phyloP scores from a whole-genome alignment of 92 coral and sea anemone species.

The Scolanthus callimorphus region DNA sequence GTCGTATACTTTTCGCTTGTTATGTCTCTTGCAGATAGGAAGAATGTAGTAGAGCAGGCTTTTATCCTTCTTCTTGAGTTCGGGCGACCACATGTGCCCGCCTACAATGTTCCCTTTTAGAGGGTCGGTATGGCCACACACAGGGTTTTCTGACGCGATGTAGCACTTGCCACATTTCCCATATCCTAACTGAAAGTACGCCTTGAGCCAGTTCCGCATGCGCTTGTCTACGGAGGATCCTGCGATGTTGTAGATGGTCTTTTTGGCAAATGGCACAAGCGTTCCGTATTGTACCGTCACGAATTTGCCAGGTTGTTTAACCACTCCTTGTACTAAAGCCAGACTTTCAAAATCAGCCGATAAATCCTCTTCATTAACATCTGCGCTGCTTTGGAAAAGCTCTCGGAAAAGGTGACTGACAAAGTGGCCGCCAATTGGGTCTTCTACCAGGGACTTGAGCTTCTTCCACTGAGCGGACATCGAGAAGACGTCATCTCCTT shows the following conservation, averaged over 20 bases:
- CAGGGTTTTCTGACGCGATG: neutral
- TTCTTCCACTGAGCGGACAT: too few relatives aligned
- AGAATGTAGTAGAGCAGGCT: too few relatives aligned
- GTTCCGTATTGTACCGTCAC: neutral
- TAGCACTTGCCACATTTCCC: neutral
- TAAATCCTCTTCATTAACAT: neutral
- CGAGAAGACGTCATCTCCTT: slow-evolving; percentile 7
- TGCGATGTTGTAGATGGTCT: neutral
- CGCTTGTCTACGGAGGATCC: slow-evolving; percentile 8
- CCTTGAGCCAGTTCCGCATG: slow-evolving; percentile 2
- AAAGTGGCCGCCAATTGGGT: slow-evolving; percentile 11
- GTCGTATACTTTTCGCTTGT: neutral
- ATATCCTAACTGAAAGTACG: neutral
- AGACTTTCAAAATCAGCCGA: too few relatives aligned
- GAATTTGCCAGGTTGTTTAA: too few relatives aligned
- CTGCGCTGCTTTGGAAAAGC: neutral
- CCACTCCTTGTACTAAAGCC: too few relatives aligned
- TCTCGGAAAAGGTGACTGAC: slow-evolving; percentile 4
- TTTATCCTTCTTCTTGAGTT: neutral
- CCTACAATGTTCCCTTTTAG: slow-evolving; percentile 4
- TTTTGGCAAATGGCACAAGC: neutral
- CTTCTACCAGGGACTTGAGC: too few relatives aligned
- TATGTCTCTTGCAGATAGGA: too few relatives aligned
- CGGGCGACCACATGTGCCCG: too few relatives aligned
- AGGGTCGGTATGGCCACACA: neutral